A percentile compares a stretch with the other conserved stretches of the same genome.
Evolutionary conservation across 2,888 invertebrate genomes (phyloP).

Genomic region (Lingula anatina): DNA sequence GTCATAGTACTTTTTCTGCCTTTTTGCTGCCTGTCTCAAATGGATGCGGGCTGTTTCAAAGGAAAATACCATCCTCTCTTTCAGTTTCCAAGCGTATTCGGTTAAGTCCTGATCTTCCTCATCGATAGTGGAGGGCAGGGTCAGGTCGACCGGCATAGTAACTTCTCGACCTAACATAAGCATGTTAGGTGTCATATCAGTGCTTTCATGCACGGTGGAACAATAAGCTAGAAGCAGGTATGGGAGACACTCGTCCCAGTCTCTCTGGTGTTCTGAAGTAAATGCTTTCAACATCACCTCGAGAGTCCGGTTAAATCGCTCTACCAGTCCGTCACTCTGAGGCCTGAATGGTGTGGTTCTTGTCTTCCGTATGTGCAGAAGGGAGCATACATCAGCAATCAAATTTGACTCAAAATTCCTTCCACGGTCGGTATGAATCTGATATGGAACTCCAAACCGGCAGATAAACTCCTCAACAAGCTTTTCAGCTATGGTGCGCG

Average conservation of each 20-base stretch:
- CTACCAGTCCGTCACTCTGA: conserved; percentile 11
- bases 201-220: too few relatives aligned
- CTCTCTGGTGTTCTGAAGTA: too few relatives aligned
- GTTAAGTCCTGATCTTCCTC: background rate
- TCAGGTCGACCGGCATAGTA: background rate
- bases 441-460: conserved; percentile 12
- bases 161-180: conserved; percentile 3
- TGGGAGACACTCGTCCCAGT: too few relatives aligned
- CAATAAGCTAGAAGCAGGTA: too few relatives aligned
- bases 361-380: conserved; percentile 11
- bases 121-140: background rate
- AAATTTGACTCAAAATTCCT: conserved; percentile 11
- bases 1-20: conserved; percentile 7
- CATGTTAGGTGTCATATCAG: background rate
- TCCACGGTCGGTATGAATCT: conserved; percentile 16
- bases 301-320: conserved; percentile 9
- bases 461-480: conserved; percentile 10
- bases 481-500: conserved; percentile 10
- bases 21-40: conserved; percentile 4
- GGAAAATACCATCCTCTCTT: background rate
- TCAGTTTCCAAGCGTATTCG: conserved; percentile 3
- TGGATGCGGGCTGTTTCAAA: conserved; percentile 8
- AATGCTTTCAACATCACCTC: conserved; percentile 12
- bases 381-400: conserved; percentile 12
- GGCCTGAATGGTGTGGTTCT: conserved; percentile 13